These are phyloP conservation scores for Cardiocondyla obscurior DNA, from an alignment of 1,140 invertebrate species.

Conservation along the genomic window DNA sequence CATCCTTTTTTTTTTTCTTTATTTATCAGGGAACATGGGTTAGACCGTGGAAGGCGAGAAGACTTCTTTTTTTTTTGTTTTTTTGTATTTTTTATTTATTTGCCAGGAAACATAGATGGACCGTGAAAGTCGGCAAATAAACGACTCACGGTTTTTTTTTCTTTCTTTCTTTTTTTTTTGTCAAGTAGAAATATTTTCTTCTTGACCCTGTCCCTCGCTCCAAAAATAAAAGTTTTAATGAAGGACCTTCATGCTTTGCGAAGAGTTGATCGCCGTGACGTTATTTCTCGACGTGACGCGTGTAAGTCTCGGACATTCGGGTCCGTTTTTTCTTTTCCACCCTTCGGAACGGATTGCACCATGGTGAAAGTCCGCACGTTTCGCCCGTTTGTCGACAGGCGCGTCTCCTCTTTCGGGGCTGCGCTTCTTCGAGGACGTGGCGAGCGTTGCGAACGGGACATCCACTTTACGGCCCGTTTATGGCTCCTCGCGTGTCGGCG, in stretches of 20 bases:
- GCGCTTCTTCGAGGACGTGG: not conserved
- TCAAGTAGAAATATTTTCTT: not conserved
- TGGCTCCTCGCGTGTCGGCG: constrained; percentile 59
- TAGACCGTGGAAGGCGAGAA: too few relatives aligned
- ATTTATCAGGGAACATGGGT: not conserved
- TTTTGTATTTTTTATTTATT: not conserved
- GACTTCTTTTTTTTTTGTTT: too few relatives aligned
- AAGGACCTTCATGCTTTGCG: not conserved
- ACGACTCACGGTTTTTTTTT: too few relatives aligned
- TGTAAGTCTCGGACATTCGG: not conserved
- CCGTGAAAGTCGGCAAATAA: too few relatives aligned
- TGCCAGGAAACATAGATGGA: not conserved
- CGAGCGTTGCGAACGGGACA: constrained; percentile 47
- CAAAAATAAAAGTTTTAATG: not conserved
- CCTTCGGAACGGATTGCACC: not conserved
- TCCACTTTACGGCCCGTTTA: constrained; percentile 68
- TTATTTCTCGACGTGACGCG: not conserved
- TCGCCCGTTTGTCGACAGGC: not conserved
- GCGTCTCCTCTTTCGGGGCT: not conserved
- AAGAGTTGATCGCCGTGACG: not conserved
- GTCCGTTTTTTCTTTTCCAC: not conserved
- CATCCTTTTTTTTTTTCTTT: not conserved
- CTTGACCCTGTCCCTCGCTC: too few relatives aligned
- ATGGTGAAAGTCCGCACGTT: not conserved
- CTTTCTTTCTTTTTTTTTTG: not conserved